Evolutionary conservation across 2,888 invertebrate genomes (phyloP), one percentile per base, ranked within the genome.

Genomic region (Congeria kusceri): DNA sequence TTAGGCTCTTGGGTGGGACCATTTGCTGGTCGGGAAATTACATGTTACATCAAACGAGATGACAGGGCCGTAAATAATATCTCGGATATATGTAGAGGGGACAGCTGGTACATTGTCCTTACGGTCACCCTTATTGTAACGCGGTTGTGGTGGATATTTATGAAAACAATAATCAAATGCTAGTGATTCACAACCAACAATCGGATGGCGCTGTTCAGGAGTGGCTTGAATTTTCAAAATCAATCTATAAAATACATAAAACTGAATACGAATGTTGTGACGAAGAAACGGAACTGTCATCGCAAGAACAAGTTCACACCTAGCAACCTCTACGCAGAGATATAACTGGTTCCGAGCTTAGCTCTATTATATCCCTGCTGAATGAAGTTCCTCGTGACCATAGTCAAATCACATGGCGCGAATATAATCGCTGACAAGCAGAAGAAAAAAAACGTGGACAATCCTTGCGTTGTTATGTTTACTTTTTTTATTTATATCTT

Each of bases 1-100:
- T 13, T 70, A 11, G 70, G 70, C 15, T 70, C 70, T 15, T 28
- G 62, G 23, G 62, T 62, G 39, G 70, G 70, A 7, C 53, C 53
- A 18, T 63, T 20, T 49, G 15, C 63, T 20, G 70, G 63, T 7
- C 61, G 53, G n/a, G 53, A 1, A 53, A 53, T 53, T 15, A 25
- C 25, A 5, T 1, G 9, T 18, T 20, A 5, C n/a, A 53, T 53
- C 53, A 53, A 53, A 1, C 9, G 53, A 20, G 53, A 53, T 53
- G 53, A 53, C 53, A 53, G 53, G 53, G 53, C 53, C n/a, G 53
- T 53, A 20, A 53, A n/a, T 23, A 13, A 25, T 53, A 53, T 53
- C 20, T 23, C 53, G 11, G 53, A 53, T 23, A 20, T 53, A 5
- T 20, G 25, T 9, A 20, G 25, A 25, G 53, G 53, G 11, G 53